A percentile compares a stretch with the other conserved stretches of the same genome.
Conservation (phyloP, 1,140 invertebrate genomes). For the Formica selysi region DNA sequence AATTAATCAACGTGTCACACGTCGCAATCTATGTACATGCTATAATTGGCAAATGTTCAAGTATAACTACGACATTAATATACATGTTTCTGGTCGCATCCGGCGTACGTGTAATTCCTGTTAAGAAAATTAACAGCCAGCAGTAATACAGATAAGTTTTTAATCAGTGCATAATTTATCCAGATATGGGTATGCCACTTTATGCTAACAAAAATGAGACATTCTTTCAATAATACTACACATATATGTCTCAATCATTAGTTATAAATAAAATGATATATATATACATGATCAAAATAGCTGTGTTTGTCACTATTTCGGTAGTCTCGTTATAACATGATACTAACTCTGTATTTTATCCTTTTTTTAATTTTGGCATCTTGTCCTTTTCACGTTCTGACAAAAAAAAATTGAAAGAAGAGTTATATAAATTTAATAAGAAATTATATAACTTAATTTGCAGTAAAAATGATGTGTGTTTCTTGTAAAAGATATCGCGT, state of each 20-base stretch:
- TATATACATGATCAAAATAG: too few species aligned
- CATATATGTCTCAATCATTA: too few species aligned
- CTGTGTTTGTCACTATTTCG: too few species aligned
- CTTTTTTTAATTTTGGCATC: too few species aligned
- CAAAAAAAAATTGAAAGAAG: too few species aligned
- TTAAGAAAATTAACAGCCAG: slow-evolving; percentile 2
- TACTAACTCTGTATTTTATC: too few species aligned
- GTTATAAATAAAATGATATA: too few species aligned
- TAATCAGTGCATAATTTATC: background rate
- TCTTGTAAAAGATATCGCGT: background rate
- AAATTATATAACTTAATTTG: background rate
- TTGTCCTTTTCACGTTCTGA: too few species aligned
- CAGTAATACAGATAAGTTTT: background rate
- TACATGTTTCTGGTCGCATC: slow-evolving; percentile 15
- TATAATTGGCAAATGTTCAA: slow-evolving; percentile 37
- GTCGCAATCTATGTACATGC: slow-evolving; percentile 5
- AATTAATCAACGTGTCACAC: slow-evolving; percentile 45
- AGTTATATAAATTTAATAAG: background rate
- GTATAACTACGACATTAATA: slow-evolving; percentile 38
- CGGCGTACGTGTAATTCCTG: slow-evolving; percentile 1
- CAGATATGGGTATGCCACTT: background rate
- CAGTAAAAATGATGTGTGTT: background rate
- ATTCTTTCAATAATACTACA: background rate
- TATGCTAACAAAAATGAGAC: background rate
- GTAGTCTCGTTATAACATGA: too few species aligned